A percentile compares a stretch with the other conserved stretches of the same genome.
phyloP scores from a whole-genome alignment of 2,888 invertebrate genomes.

The Bugulina stolonifera region DNA sequence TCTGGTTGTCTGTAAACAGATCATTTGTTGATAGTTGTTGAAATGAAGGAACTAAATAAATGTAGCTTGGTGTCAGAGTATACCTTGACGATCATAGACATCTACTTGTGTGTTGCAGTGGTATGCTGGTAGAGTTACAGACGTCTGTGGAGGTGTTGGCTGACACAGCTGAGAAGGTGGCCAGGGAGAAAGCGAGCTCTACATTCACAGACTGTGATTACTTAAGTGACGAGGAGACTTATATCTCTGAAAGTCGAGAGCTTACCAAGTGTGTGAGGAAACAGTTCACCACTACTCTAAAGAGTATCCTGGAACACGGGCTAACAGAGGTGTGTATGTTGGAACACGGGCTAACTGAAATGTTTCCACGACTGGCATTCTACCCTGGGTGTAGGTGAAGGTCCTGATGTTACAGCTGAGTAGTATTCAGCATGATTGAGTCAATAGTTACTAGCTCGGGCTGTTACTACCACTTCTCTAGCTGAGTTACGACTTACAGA shows the following conservation, averaged over 20 bases:
- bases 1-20: no score
- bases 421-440: no score
- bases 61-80: not conserved
- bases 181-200: not conserved
- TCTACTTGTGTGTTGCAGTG: not conserved
- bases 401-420: no score
- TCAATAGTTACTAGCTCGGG: no score
- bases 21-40: no score
- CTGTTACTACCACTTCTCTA: no score
- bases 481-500: no score
- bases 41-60: no score
- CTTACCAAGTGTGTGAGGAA: conserved; percentile 83
- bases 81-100: no score
- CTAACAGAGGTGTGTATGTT: conserved; percentile 58
- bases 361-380: no score
- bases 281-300: conserved; percentile 80
- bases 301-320: conserved; percentile 91
- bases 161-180: conserved; percentile 10
- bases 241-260: conserved; percentile 59
- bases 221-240: conserved; percentile 27
- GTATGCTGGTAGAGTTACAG: not conserved
- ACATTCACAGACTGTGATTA: conserved; percentile 5
- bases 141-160: not conserved
- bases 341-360: no score
- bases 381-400: no score